A percentile compares a stretch with the other conserved stretches of the same genome.
Conservation (phyloP, 1,140 invertebrate genomes). For the Lordiphosa stackelbergi region DNA sequence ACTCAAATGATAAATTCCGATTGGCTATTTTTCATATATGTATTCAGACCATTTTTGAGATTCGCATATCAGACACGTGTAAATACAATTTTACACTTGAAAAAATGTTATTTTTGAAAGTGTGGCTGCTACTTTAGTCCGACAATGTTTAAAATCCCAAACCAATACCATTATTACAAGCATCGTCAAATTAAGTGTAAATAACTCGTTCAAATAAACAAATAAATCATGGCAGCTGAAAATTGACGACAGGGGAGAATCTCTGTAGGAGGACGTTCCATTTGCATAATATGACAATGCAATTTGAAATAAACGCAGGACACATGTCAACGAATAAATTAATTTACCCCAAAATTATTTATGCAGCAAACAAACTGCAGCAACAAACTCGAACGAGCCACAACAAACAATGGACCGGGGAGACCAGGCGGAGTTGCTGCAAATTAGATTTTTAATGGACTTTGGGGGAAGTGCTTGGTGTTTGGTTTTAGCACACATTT, state of each 20-base stretch:
- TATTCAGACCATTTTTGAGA: too few relatives aligned
- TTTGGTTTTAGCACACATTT: conserved; percentile 22
- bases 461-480: conserved; percentile 3
- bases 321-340: conserved; percentile 75
- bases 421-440: conserved; percentile 3
- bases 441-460: conserved; percentile 38
- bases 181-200: conserved; percentile 71
- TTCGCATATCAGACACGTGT: too few relatives aligned
- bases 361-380: conserved; percentile 59
- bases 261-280: conserved; percentile 17
- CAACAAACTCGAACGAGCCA: conserved; percentile 11
- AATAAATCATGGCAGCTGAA: conserved; percentile 54
- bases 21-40: too few relatives aligned
- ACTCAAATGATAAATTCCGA: too few relatives aligned
- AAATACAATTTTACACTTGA: too few relatives aligned
- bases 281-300: conserved; percentile 72
- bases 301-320: conserved; percentile 71
- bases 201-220: conserved; percentile 67
- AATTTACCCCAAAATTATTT: conserved; percentile 72
- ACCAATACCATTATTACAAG: conserved; percentile 29
- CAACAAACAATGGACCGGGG: conserved; percentile 8
- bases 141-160: too few relatives aligned
- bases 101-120: too few relatives aligned
- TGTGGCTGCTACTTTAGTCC: too few relatives aligned
- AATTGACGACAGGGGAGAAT: conserved; percentile 39